Evolutionary conservation across 2,888 invertebrate species (phyloP).

Genomic region (Spicauda simplicius): DNA sequence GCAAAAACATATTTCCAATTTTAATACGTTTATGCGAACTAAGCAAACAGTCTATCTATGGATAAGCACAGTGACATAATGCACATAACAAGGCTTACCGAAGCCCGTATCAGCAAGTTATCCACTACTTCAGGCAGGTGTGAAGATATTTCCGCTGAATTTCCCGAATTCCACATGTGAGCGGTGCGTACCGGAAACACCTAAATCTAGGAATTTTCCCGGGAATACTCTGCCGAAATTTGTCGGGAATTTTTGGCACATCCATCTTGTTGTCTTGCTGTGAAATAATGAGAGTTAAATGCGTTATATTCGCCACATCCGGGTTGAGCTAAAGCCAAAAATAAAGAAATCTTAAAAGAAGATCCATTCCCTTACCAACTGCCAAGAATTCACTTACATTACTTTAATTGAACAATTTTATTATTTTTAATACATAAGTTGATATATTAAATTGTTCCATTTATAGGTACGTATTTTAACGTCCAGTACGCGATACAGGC

Average conservation of each 20-base stretch:
- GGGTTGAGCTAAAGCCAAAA: constrained; percentile 53
- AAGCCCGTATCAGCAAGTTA: constrained; percentile 2
- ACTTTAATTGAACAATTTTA: background rate
- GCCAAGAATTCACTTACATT: background rate
- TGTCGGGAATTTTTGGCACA: constrained; percentile 54
- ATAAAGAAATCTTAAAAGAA: background rate
- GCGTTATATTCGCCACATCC: constrained; percentile 63
- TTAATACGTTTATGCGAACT: too few species aligned
- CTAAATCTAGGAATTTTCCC: constrained; percentile 58
- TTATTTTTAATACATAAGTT: background rate
- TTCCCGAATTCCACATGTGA: constrained; percentile 56
- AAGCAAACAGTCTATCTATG: too few species aligned
- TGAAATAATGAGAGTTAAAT: constrained; percentile 65
- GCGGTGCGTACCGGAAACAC: constrained; percentile 56
- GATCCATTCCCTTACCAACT: background rate
- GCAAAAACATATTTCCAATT: too few species aligned
- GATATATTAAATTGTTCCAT: too few species aligned
- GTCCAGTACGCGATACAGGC: too few species aligned
- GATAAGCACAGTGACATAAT: background rate
- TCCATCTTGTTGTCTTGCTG: constrained; percentile 54
- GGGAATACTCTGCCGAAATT: constrained; percentile 47
- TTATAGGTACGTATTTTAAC: too few species aligned
- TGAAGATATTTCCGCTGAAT: constrained; percentile 60
- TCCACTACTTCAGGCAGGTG: constrained; percentile 18
- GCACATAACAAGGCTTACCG: background rate